Evolutionary conservation across 2,888 invertebrate species (phyloP).

Genomic region (Scaptomyza parva): DNA sequence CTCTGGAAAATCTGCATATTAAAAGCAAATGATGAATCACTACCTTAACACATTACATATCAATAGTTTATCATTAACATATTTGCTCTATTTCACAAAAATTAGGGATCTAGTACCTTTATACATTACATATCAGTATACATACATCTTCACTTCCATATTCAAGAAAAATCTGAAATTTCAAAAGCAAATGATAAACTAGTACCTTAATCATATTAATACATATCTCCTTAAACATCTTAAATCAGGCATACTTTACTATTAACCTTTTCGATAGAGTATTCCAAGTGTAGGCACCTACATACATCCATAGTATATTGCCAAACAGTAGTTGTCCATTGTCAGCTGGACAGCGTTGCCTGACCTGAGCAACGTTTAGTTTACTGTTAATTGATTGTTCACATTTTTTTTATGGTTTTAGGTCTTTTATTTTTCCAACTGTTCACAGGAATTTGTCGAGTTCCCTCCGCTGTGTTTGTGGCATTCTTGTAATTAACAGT

Average conservation of each 20-base stretch:
- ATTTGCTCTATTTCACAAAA: too few relatives aligned
- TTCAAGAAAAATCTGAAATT: too few relatives aligned
- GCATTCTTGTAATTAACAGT: conserved; percentile 65
- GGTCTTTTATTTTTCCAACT: conserved; percentile 46
- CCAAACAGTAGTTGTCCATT: conserved; percentile 73
- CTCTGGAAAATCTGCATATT: too few relatives aligned
- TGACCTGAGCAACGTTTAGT: conserved; percentile 50
- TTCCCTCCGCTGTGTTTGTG: conserved; percentile 46
- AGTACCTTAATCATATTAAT: too few relatives aligned
- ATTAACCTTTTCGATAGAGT: neutral
- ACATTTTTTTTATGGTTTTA: conserved; percentile 57
- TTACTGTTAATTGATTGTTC: conserved; percentile 71
- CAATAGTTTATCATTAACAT: too few relatives aligned
- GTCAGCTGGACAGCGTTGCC: conserved; percentile 54
- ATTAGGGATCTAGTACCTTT: too few relatives aligned
- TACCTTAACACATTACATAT: too few relatives aligned
- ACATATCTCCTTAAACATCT: too few relatives aligned
- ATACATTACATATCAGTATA: too few relatives aligned
- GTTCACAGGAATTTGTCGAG: conserved; percentile 65
- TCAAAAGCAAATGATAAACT: too few relatives aligned
- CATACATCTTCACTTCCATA: too few relatives aligned
- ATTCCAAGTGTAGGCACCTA: conserved; percentile 19
- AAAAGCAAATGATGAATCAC: too few relatives aligned
- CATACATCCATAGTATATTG: conserved; percentile 11
- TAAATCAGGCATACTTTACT: neutral